Evolutionary conservation across 2,113 vertebrate genomes (phyloP), one percentile per base, ranked within the genome.

Genomic region (Poicephalus gulielmi): DNA sequence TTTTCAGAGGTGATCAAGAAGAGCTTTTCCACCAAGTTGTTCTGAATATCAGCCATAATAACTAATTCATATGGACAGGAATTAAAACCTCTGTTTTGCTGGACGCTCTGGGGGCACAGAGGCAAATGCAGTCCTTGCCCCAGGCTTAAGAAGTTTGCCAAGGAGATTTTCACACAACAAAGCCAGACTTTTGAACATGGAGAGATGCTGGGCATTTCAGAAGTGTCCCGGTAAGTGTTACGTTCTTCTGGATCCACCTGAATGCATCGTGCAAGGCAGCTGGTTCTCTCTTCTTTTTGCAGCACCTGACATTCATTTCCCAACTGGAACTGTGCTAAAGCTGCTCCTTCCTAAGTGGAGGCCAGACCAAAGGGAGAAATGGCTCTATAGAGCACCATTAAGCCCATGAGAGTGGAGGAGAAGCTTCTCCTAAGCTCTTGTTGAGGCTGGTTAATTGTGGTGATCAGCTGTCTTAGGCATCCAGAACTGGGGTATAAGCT

Each of bases 221-320:
- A 83, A 78, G 22, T 41, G 37, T 59, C 78, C 68, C 0, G 1
- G 0, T 47, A 64, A 75, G 10, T 35, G 53, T 28, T 1, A 0
- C 15, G 3, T 53, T 83, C 74, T 85, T 80, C 71, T 81, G 80
- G 44, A 55, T 75, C 19, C 18, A 27, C 11, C 6, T 60, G 66
- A 64, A 35, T 27, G 41, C 35, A 64, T 86, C 37, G 24, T 57
- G 62, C 59, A 55, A 74, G 57, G 66, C 73, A 81, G 83, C 63
- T 81, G 73, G 25, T 66, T 88, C 52, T 88, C 30, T 70, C 83
- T 93, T 88, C 53, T 37, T 85, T 90, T 91, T 63, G 22, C 44
- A 78, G 84, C 83, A 94, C 92, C 81, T 96, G 88, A 83, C 39
- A 44, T 64, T 88, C 94, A 86, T 95, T 96, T 96, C 76, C 85